Evolutionary conservation across 2,797 vertebrate species (phyloP).

Genomic region (Eulemur coronatus): DNA sequence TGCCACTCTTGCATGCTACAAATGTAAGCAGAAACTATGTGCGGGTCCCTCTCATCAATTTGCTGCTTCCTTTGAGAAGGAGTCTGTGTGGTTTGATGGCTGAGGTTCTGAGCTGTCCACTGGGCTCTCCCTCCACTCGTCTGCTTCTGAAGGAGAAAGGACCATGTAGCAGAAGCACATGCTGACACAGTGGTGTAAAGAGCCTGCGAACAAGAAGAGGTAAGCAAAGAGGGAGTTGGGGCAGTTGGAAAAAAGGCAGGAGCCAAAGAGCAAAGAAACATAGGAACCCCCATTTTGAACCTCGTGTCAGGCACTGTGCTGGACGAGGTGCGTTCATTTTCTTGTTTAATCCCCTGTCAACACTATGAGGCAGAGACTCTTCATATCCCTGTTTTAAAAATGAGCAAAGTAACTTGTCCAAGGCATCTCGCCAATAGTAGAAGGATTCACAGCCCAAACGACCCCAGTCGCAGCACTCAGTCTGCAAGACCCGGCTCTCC

Average conservation of each 20-base stretch:
- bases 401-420: background rate
- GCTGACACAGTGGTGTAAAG: conserved; percentile 3
- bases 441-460: background rate
- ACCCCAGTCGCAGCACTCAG: background rate
- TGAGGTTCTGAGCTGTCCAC: background rate
- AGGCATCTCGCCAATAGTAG: background rate
- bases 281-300: background rate
- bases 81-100: background rate
- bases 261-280: conserved; percentile 11
- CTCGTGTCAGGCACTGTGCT: conserved; percentile 20
- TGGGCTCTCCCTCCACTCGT: background rate
- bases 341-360: background rate
- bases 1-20: background rate
- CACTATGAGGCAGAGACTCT: background rate
- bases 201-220: conserved; percentile 37
- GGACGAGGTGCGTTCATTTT: background rate
- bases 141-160: conserved; percentile 4
- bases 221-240: conserved; percentile 22
- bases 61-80: background rate
- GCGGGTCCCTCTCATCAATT: background rate
- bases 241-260: background rate
- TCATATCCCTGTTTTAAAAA: background rate
- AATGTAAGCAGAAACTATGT: background rate
- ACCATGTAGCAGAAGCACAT: background rate
- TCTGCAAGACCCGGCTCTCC: background rate